These are phyloP conservation scores for Oreochromis niloticus DNA, from an alignment of 2,113 vertebrate genomes.

Conservation along the genomic window DNA sequence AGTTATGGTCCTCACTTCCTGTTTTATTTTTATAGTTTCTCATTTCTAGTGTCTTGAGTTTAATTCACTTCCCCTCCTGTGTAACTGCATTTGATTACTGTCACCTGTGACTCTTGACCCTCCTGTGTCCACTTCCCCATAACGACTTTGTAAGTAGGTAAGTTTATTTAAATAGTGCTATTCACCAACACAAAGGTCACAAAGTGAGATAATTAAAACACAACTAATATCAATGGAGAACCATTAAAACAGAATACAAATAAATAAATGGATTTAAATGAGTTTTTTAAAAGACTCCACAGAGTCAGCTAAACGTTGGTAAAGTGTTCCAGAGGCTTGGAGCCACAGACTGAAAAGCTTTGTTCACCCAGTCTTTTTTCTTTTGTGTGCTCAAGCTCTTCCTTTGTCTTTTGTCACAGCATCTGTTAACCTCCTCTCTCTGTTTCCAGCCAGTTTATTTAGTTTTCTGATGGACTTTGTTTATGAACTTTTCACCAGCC, in stretches of 20 bases:
- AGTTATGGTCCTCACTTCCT: not conserved
- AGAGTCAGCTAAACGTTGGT: not conserved
- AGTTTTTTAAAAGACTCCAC: not conserved
- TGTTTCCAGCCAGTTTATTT: not conserved
- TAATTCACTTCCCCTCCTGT: not conserved
- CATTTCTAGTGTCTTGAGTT: not conserved
- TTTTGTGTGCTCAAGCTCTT: not conserved
- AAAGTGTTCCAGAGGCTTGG: not conserved
- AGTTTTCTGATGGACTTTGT: not conserved
- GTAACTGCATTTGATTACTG: not conserved
- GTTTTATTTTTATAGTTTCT: not conserved
- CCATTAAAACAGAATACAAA: not conserved
- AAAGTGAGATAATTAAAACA: not conserved
- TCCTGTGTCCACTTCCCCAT: not conserved
- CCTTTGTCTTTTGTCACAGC: not conserved
- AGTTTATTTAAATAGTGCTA: not conserved
- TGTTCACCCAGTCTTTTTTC: not conserved
- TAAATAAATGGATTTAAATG: not conserved
- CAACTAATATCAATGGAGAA: not conserved
- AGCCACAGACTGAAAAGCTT: not conserved
- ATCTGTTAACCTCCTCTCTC: not conserved
- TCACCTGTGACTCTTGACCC: not conserved
- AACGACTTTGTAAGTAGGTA: not conserved
- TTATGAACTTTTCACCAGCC: not conserved
- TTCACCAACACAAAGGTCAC: not conserved